Base-by-base conservation (phyloP, 2,888 invertebrate species). In the Eurytoma californica region DNA sequence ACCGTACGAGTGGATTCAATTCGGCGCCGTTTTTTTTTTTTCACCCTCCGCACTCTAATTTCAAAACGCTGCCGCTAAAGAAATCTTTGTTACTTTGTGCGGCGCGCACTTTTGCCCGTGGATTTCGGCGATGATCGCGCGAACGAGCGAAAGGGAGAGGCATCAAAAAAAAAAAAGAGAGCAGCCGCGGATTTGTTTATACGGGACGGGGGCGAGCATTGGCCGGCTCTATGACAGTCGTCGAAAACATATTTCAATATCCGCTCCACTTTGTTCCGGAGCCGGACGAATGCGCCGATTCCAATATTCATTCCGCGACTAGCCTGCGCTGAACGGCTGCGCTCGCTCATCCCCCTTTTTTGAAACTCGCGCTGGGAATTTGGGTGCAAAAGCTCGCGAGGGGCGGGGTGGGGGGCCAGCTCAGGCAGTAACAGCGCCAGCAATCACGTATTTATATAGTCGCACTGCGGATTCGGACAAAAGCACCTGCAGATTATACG, bases 241-340 rank as follows among this genome's bases (percentile, higher is more conserved):
- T 81, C 80, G 77, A 86, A 85, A 86, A 86, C 86, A 85, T 86
- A 86, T 86, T 87, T 86, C 86, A 86, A 87, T 87, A 87, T 86
- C 86, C 86, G 84, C 83, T 82, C 83, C 83, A 85, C 85, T 85
- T 85, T 86, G 82, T 81, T 82, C 83, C 82, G 82, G 82, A 82
- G 9, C 83, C 76, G 74, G 74, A 81, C 81, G 82, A 84, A 85
- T 82, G 83, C 79, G 77, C 39, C 83, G 84, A 83, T 86, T 84
- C 77, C 86, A 84, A 86, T 86, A 86, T 86, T 86, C 85, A 86
- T 86, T 86, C 86, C 84, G 82, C 39, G 39, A 39, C 39, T 39
- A 39, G 80, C 78, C 82, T 83, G 82, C 78, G 80, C 76, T 81
- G 80, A 69, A 74, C 74, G 63, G 69, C 60, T 57, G 24, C n/a